Percentiles rank a stretch among this genome's conserved stretches.
Evolutionary conservation across 2,888 invertebrate species (phyloP).

Genomic region (Penaeus monodon): DNA sequence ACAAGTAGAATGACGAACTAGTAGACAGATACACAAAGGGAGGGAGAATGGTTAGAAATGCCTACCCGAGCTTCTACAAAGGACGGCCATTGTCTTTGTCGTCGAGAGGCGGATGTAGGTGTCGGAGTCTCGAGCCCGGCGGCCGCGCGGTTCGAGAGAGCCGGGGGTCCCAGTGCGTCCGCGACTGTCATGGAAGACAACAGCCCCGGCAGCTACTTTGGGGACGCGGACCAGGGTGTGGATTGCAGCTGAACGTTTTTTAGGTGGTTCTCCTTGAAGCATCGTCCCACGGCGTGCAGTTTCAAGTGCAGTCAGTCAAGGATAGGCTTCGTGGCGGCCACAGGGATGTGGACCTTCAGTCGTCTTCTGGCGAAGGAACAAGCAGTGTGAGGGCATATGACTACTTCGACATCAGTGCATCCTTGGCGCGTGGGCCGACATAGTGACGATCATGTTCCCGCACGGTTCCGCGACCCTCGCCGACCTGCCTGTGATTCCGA

Average conservation of each 20-base stretch:
- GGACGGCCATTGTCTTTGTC: too few relatives aligned
- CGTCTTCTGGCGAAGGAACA: not conserved
- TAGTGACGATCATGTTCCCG: constrained; percentile 15
- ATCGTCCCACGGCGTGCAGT: not conserved
- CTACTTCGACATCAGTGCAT: not conserved
- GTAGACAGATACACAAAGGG: too few relatives aligned
- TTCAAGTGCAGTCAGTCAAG: not conserved
- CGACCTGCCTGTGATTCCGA: constrained; percentile 44
- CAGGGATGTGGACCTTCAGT: not conserved
- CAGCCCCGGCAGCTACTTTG: not conserved
- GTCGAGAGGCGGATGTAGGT: too few relatives aligned
- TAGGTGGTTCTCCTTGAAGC: too few relatives aligned
- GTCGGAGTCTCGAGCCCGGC: too few relatives aligned
- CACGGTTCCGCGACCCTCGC: constrained; percentile 30
- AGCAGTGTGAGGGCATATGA: not conserved
- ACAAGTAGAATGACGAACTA: too few relatives aligned
- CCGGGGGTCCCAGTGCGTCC: too few relatives aligned
- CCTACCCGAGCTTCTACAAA: too few relatives aligned
- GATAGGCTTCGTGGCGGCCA: not conserved
- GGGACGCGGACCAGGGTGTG: too few relatives aligned
- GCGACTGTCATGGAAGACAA: constrained; percentile 17
- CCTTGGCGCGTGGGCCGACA: not conserved
- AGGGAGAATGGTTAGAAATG: too few relatives aligned
- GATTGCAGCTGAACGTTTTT: too few relatives aligned
- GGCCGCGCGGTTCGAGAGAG: too few relatives aligned